Conservation (phyloP, 2,888 invertebrate species). For the Volucella inflata region DNA sequence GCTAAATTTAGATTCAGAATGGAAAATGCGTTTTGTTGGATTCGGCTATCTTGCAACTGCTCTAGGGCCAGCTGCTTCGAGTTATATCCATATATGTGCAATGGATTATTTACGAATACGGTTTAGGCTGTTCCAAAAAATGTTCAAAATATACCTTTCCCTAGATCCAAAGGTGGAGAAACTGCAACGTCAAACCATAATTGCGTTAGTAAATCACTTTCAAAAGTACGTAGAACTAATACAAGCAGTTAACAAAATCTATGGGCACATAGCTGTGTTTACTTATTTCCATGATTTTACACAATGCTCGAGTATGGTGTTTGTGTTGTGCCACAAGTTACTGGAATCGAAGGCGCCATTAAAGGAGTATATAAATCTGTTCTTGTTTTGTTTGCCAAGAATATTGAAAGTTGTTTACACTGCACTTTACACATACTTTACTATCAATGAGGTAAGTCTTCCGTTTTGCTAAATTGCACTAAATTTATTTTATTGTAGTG, state of each 20-base stretch:
- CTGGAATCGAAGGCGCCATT: slow-evolving; percentile 69
- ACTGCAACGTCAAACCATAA: slow-evolving; percentile 46
- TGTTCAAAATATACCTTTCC: slow-evolving; percentile 74
- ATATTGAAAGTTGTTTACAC: slow-evolving; percentile 79
- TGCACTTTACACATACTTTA: slow-evolving; percentile 78
- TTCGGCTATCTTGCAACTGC: slow-evolving; percentile 78
- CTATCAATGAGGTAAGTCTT: slow-evolving; percentile 79
- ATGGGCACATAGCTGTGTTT: slow-evolving; percentile 75
- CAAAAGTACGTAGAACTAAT: slow-evolving; percentile 78
- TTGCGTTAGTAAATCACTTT: slow-evolving; percentile 69
- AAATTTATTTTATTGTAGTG: background rate
- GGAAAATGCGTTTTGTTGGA: slow-evolving; percentile 74
- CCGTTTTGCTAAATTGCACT: background rate
- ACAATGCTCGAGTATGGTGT: slow-evolving; percentile 79
- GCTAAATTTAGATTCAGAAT: slow-evolving; percentile 73
- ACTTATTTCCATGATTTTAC: slow-evolving; percentile 80
- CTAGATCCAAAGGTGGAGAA: background rate
- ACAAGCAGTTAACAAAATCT: slow-evolving; percentile 77
- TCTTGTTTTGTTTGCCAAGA: slow-evolving; percentile 78
- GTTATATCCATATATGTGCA: slow-evolving; percentile 77
- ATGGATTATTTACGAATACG: slow-evolving; percentile 81
- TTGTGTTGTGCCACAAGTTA: slow-evolving; percentile 79
- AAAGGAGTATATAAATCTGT: slow-evolving; percentile 77
- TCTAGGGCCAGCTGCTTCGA: slow-evolving; percentile 76
- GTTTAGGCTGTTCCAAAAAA: slow-evolving; percentile 77